phyloP scores from a whole-genome alignment of 53 echinoderm and acorn worm genomes.

The Zoroaster sp. region DNA sequence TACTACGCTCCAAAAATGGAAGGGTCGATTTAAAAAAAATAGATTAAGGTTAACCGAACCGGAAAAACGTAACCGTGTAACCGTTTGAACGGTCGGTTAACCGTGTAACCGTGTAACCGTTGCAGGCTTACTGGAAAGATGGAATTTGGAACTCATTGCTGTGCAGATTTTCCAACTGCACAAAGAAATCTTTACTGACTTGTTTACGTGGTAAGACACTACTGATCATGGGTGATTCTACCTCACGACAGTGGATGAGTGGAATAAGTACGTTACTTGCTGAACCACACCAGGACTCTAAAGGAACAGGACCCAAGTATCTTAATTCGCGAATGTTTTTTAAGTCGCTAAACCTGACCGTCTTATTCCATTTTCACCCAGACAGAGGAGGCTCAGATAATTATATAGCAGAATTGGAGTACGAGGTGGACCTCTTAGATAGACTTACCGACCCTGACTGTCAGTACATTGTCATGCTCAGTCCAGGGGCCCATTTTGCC shows the following conservation, averaged over 20 bases:
- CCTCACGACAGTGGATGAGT: conserved; percentile 2
- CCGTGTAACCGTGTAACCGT: too few species aligned
- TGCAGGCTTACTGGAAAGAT: conserved; percentile 63
- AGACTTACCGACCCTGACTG: conserved; percentile 15
- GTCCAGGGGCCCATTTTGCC: conserved; percentile 58
- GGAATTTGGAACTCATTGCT: conserved; percentile 47
- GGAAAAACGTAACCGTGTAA: too few species aligned
- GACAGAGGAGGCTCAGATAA: neutral
- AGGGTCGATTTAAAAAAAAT: too few species aligned
- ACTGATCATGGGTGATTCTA: conserved; percentile 46
- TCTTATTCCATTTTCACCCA: conserved; percentile 53
- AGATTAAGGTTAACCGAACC: too few species aligned
- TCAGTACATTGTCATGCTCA: conserved; percentile 33
- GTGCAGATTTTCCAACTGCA: conserved; percentile 31
- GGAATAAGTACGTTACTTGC: neutral
- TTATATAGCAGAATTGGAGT: neutral
- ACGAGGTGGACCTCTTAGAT: conserved; percentile 41
- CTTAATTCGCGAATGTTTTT: neutral
- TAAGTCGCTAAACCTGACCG: conserved; percentile 2
- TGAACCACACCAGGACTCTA: neutral
- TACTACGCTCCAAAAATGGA: conserved; percentile 31
- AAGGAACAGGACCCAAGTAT: too few species aligned
- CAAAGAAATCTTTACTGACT: neutral
- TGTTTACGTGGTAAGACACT: conserved; percentile 9
- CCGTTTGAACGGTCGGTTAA: too few species aligned